Percentiles rank a stretch among this genome's conserved stretches.
These are phyloP conservation scores for Volucella bombylans DNA, from an alignment of 2,888 invertebrate species.

Conservation along the genomic window DNA sequence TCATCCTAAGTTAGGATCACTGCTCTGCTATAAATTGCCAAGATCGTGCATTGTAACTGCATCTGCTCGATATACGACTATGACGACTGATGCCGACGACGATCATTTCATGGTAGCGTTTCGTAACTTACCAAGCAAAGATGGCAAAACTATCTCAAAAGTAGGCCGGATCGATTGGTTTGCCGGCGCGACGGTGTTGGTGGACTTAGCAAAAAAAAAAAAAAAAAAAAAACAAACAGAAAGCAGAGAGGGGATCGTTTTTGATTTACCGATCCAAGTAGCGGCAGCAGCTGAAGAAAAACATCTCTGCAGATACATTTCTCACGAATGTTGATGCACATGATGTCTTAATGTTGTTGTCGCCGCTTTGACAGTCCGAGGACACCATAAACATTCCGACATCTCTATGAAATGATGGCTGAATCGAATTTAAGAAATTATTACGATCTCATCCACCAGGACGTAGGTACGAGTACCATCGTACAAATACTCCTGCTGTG, in stretches of 20 bases:
- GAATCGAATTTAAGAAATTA: slow-evolving; percentile 35
- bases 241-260: slow-evolving; percentile 1
- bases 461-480: background rate
- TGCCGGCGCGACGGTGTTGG: background rate
- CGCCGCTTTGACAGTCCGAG: slow-evolving; percentile 31
- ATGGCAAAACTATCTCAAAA: slow-evolving; percentile 47
- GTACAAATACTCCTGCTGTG: slow-evolving; percentile 5
- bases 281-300: slow-evolving; percentile 17
- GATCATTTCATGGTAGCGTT: slow-evolving; percentile 43
- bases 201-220: background rate
- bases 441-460: slow-evolving; percentile 15
- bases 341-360: slow-evolving; percentile 63
- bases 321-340: slow-evolving; percentile 57
- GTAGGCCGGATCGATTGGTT: slow-evolving; percentile 64
- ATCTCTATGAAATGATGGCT: slow-evolving; percentile 17
- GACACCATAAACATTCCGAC: slow-evolving; percentile 60
- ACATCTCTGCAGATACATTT: slow-evolving; percentile 25
- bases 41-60: slow-evolving; percentile 63
- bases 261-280: slow-evolving; percentile 33
- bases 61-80: slow-evolving; percentile 61
- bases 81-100: no score
- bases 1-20: slow-evolving; percentile 67
- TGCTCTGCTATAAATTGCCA: slow-evolving; percentile 69
- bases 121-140: slow-evolving; percentile 54
- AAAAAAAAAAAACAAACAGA: no score